Base-by-base conservation (phyloP, 2,888 invertebrate species). In the Priapulus caudatus region DNA sequence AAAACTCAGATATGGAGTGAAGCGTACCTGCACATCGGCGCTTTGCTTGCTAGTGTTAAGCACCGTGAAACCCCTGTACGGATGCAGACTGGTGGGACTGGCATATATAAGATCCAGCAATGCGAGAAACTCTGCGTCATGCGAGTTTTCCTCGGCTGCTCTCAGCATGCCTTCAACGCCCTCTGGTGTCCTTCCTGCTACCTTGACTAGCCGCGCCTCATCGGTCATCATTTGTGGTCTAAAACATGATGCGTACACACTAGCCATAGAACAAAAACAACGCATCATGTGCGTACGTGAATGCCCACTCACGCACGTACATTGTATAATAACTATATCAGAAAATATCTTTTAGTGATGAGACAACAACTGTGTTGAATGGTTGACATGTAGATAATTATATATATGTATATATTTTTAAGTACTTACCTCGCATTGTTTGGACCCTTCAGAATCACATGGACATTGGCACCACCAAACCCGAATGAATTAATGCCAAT, bases 401-500 rank as follows among this genome's bases (percentile, higher is more conserved):
- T n/a, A n/a, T n/a, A n/a, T n/a, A n/a, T n/a, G n/a, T n/a, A n/a
- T n/a, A n/a, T n/a, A n/a, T n/a, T n/a, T n/a, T n/a, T n/a, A n/a
- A n/a, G n/a, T n/a, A n/a, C n/a, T n/a, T n/a, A n/a, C 23, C 46
- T 44, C 15, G 15, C 43, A 15, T 45, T 19, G 5, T 33, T 10
- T 18, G 20, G 22, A 53, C 33, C 52, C 54, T 61, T 59, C 5
- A 71, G 58, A 15, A 72, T 48, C 2, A 65, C 61, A 58, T 72
- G 72, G 2, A 71, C 71, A 59, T 72, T 72, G 21, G 72, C 70
- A 51, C 98, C 98, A 56, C 97, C 97, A 74, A 97, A 97, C 18
- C 97, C 97, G 72, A 98, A 98, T 4, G 93, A 93, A 75, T 97
- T 98, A 23, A 98, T 73, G 20, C 84, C 93, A 50, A 88, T 82